These are phyloP conservation scores for Pegoplata infirma DNA, from an alignment of 2,888 invertebrate species.

Conservation along the genomic window DNA sequence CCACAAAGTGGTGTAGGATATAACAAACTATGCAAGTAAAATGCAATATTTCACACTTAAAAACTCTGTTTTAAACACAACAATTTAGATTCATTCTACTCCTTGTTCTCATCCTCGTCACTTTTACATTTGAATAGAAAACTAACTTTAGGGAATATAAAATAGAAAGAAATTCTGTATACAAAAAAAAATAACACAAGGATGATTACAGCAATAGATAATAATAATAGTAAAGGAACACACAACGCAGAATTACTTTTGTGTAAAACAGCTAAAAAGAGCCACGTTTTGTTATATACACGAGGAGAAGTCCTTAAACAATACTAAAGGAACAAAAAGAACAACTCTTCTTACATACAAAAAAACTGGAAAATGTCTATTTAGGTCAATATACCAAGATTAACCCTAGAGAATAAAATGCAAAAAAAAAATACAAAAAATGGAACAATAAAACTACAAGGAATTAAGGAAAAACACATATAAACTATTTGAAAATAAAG, in stretches of 20 bases:
- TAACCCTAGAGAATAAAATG: slow-evolving; percentile 35
- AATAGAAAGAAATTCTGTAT: background rate
- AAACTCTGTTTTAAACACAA: background rate
- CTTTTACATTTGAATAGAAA: background rate
- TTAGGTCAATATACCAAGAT: slow-evolving; percentile 57
- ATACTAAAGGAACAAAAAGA: background rate
- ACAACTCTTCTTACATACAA: background rate
- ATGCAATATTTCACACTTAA: background rate
- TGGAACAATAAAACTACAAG: background rate
- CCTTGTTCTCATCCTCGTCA: background rate
- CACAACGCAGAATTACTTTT: background rate
- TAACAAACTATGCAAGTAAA: background rate
- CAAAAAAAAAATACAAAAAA: background rate
- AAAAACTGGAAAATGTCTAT: slow-evolving; percentile 42
- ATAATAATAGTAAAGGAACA: background rate
- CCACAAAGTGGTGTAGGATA: no score
- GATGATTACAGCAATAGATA: background rate
- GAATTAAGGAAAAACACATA: background rate
- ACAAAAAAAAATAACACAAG: background rate
- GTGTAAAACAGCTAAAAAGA: background rate
- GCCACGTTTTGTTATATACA: no score
- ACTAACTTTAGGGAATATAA: background rate
- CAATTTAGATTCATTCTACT: background rate
- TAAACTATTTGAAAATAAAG: background rate
- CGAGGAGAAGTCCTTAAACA: background rate